Percentiles rank a stretch among this genome's conserved stretches.
phyloP scores from a whole-genome alignment of 2,113 vertebrate genomes.

The Erythrolamprus reginae region DNA sequence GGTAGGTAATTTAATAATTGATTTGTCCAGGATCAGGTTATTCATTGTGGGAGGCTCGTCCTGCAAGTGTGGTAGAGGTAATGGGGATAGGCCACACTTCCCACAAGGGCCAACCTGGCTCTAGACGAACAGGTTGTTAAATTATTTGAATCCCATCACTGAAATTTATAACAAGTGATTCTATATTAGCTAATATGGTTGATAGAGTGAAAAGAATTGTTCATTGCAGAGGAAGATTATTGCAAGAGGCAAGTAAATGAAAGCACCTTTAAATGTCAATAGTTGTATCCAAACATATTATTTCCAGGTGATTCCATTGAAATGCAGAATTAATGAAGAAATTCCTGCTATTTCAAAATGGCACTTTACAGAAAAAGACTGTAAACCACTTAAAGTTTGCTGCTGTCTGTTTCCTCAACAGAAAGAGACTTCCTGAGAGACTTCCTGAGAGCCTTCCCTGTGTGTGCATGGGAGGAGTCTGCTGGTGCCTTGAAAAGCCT shows the following conservation, averaged over 20 bases:
- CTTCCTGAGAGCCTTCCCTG: too few species aligned
- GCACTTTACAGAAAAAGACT: neutral
- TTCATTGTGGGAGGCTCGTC: too few species aligned
- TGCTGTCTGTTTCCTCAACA: neutral
- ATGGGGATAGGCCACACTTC: too few species aligned
- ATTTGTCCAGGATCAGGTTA: too few species aligned
- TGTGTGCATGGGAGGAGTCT: too few species aligned
- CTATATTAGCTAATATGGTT: neutral
- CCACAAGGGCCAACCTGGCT: too few species aligned
- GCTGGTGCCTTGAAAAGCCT: too few species aligned
- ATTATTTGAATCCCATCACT: too few species aligned
- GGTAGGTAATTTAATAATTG: too few species aligned
- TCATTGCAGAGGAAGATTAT: neutral
- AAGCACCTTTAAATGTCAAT: constrained; percentile 3
- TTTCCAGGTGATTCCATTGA: neutral
- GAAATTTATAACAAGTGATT: neutral
- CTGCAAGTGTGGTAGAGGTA: too few species aligned
- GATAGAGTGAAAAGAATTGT: neutral
- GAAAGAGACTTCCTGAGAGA: too few species aligned
- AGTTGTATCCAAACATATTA: neutral
- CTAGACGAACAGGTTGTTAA: too few species aligned
- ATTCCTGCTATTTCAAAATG: constrained; percentile 8
- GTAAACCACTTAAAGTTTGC: neutral
- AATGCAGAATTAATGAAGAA: neutral
- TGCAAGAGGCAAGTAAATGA: neutral